Base-by-base conservation (phyloP, 2,797 vertebrate genomes). In the Sebastes diaconus region DNA sequence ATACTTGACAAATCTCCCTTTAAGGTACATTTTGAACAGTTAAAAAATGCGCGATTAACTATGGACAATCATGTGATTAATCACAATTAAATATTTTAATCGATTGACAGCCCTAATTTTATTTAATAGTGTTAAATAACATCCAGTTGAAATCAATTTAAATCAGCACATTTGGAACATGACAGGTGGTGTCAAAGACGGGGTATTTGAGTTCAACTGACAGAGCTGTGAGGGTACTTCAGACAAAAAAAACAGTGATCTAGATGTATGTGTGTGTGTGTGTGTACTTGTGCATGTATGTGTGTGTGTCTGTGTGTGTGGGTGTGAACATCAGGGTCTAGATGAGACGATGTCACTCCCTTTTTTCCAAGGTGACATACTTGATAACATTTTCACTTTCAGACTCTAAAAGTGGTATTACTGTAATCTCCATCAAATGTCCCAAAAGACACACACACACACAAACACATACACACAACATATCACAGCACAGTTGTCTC, bases 401-500 rank as follows among this genome's bases (percentile, higher is more conserved):
- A 76, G 89, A 65, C 74, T 87, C 71, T 79, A 75, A 84, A 86
- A 84, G 76, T 86, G 71, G 79, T 85, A 80, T 85, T 86, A 50
- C 25, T 67, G 24, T 67, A 88, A 87, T 87, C 84, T 84, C 73
- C 71, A 88, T 83, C 84, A 83, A 80, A 84, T 5, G 76, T 92
- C 94, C 84, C 89, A 78, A 70, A 88, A 87, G 84, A 88, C 65
- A 79, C 61, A 61, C 69, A 80, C 20, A n/a, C 10, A 50, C 39
- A 72, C 60, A 71, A 2, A 25, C 16, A 57, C 36, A 13, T 39
- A 39, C 29, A 39, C 59, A 75, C 32, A 57, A 87, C 89, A 87
- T 91, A 93, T 95, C 91, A 91, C 87, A 87, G 83, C 81, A 79
- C 80, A n/a, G 84, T 71, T 39, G 77, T 92, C 79, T 83, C 79